Conservation (phyloP, 2,888 invertebrate species). For the Punctoribates punctum region DNA sequence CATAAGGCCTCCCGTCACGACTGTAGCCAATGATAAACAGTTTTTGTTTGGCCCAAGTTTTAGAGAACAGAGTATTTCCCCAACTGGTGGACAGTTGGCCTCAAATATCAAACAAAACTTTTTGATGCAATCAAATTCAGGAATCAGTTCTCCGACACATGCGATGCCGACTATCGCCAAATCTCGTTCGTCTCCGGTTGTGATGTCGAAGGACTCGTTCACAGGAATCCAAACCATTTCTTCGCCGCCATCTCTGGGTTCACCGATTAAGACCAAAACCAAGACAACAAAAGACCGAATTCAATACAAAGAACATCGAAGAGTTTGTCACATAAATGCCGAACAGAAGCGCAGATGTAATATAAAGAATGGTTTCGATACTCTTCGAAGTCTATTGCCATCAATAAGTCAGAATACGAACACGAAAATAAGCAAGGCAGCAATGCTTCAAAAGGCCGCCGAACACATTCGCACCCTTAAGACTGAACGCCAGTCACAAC, state of each 20-base stretch:
- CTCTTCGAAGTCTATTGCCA: conserved; percentile 85
- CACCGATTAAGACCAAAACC: conserved; percentile 38
- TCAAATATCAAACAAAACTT: conserved; percentile 15
- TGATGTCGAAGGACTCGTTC: background rate
- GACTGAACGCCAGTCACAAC: conserved; percentile 72
- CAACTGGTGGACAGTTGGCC: background rate
- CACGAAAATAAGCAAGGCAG: conserved; percentile 83
- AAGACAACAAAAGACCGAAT: conserved; percentile 51
- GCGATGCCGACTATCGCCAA: background rate
- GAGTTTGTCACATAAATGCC: conserved; percentile 87
- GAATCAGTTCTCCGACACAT: background rate
- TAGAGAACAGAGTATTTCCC: background rate
- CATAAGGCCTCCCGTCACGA: conserved; percentile 7
- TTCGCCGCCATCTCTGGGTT: conserved; percentile 20
- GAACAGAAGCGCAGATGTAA: conserved; percentile 93
- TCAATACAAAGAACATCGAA: conserved; percentile 62
- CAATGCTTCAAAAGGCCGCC: conserved; percentile 87
- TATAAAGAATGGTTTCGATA: conserved; percentile 94
- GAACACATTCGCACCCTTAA: conserved; percentile 88
- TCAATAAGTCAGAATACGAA: conserved; percentile 78
- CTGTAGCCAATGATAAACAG: conserved; percentile 18
- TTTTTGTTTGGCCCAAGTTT: background rate
- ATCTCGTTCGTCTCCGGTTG: conserved; percentile 21
- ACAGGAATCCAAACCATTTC: background rate
- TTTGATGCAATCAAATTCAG: conserved; percentile 17